Conservation (phyloP, 2,113 vertebrate genomes). For the Aegithalos caudatus region DNA sequence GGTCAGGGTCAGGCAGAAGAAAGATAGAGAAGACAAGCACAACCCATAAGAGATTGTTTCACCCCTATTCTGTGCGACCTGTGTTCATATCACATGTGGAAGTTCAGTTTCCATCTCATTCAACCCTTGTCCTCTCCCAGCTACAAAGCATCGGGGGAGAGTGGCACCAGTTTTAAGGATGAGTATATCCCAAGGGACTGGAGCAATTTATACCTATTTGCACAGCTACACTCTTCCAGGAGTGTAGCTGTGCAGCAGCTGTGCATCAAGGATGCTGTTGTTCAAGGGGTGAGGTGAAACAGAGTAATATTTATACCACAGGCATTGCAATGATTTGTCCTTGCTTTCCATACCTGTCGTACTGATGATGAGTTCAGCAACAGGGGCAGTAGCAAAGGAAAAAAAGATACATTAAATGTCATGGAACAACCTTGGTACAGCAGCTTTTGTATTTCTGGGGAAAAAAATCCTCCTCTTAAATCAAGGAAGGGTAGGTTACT, state of each 20-base stretch:
- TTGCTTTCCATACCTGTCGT: background rate
- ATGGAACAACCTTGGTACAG: background rate
- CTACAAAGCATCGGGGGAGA: background rate
- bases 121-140: background rate
- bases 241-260: background rate
- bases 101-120: background rate
- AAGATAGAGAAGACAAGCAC: background rate
- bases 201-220: background rate
- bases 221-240: background rate
- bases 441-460: background rate
- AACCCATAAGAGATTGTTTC: background rate
- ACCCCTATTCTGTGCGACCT: background rate
- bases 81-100: background rate
- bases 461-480: background rate
- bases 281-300: background rate
- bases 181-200: background rate
- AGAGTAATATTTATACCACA: background rate
- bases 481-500: background rate
- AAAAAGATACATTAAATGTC: constrained; percentile 24
- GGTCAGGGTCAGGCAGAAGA: background rate
- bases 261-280: background rate
- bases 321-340: background rate
- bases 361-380: background rate
- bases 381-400: background rate
- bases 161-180: background rate